A percentile compares a stretch with the other conserved stretches of the same genome.
Evolutionary conservation across 35 echinoderm and acorn worm species (phyloP).

Genomic region (Heliocidaris erythrogramma): DNA sequence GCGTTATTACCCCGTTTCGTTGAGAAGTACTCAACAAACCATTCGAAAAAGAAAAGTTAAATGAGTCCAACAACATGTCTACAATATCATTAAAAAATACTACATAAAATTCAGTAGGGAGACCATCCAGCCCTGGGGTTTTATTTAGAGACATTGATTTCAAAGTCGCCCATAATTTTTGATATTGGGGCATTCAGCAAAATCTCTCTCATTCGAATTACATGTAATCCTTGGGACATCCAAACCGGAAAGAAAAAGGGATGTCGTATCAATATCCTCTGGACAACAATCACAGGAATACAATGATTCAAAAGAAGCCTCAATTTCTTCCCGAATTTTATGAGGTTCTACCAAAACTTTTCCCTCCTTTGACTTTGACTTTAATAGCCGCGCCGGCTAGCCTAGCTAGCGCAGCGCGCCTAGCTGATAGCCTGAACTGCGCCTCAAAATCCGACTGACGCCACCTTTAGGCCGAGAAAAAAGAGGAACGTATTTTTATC

Average conservation of each 20-base stretch:
- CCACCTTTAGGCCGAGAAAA: too few relatives aligned
- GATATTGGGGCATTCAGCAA: background rate
- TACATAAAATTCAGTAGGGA: background rate
- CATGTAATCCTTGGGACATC: background rate
- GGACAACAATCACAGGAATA: background rate
- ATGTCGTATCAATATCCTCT: too few relatives aligned
- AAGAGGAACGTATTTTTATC: too few relatives aligned
- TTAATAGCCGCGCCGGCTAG: background rate
- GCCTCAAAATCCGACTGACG: too few relatives aligned
- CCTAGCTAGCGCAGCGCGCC: too few relatives aligned
- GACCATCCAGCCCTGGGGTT: constrained; percentile 28
- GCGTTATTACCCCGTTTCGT: constrained; percentile 46
- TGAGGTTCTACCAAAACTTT: background rate
- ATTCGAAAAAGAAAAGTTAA: background rate
- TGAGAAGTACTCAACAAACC: constrained; percentile 16
- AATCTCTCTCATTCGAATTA: background rate
- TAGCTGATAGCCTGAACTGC: too few relatives aligned
- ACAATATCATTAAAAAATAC: too few relatives aligned
- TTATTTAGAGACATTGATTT: background rate
- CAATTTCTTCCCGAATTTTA: background rate
- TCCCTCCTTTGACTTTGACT: background rate
- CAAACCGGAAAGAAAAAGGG: background rate
- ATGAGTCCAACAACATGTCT: too few relatives aligned
- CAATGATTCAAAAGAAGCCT: background rate
- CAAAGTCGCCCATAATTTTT: background rate